Evolutionary conservation across 2,797 vertebrate species (phyloP).

Genomic region (Gallirallus australis): DNA sequence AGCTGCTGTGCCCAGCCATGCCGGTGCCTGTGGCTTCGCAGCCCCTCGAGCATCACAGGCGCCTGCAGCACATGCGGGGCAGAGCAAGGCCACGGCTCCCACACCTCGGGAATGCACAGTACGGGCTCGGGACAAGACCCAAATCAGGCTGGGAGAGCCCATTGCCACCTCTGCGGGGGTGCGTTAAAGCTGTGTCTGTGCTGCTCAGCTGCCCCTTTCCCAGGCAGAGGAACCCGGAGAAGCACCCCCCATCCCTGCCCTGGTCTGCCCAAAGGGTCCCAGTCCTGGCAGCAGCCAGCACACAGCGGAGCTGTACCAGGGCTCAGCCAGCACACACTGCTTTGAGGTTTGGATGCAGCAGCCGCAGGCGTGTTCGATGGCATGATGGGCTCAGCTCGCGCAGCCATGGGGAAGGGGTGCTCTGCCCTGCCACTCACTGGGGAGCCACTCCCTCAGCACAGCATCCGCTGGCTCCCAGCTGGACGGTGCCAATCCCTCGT

Average conservation of each 20-base stretch:
- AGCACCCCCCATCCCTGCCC: not conserved
- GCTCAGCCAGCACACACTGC: fast-evolving
- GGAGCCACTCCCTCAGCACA: not conserved
- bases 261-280: not conserved
- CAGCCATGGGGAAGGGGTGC: fast-evolving
- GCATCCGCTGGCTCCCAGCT: not conserved
- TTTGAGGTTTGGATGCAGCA: not conserved
- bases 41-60: not conserved
- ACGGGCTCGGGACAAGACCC: not conserved
- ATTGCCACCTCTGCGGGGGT: fast-evolving
- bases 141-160: not conserved
- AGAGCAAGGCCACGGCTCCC: fast-evolving
- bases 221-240: no score
- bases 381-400: fast-evolving
- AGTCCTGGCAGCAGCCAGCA: fast-evolving
- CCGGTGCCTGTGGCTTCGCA: fast-evolving
- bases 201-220: not conserved
- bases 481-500: not conserved
- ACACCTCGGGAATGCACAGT: fast-evolving
- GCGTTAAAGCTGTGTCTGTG: fast-evolving
- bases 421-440: not conserved
- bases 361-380: fast-evolving
- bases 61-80: fast-evolving
- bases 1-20: not conserved
- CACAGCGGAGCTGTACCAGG: fast-evolving